Evolutionary conservation across 1,140 invertebrate species (phyloP), one percentile per base, ranked within the genome.

Genomic region (Hypothenemus hampei): DNA sequence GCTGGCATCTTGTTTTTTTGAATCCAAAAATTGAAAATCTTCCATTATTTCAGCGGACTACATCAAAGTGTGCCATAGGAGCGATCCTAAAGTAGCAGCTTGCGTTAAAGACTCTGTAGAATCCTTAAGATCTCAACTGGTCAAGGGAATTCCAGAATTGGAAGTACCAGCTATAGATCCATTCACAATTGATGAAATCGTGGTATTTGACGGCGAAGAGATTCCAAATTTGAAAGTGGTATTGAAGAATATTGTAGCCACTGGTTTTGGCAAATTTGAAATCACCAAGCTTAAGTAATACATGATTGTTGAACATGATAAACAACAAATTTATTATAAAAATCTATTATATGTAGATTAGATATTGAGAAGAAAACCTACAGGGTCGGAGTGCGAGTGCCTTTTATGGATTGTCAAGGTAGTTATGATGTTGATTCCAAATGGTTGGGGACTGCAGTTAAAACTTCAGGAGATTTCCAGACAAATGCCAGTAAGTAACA

Each of bases 81-180:
- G 71, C 35, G 80, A 84, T 64, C 78, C 81, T 0, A 71, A 83
- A 7, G 73, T 85, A 26, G 75, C 81, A 59, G 73, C 73, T 51
- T 86, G 84, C 63, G 83, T 86, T 44, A 75, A 76, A 31, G 78
- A 81, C 47, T 79, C 83, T 0, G 78, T 85, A 4, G 77, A 84
- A 23, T 68, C 74, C 19, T 64, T 86, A 3, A 72, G 79, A 46
- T 74, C 75, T 0, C 78, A 82, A 65, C 72, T 86, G 39, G 69
- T 72, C 4, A 65, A 73, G 67, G 84, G 84, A 54, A 83, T 84
- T 50, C 78, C 79, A 1, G 83, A 85, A 66, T 65, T 85, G n/a
- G 76, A 81, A 0, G 80, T 84, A 8, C 83, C 83, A 0, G 67
- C 78, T 1, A 76, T 85, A 3, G 84, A 86, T 53, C 83, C 83